Evolutionary conservation across 2,888 invertebrate genomes (phyloP), one percentile per base, ranked within the genome.

Genomic region (Leptopterna dolabrata): DNA sequence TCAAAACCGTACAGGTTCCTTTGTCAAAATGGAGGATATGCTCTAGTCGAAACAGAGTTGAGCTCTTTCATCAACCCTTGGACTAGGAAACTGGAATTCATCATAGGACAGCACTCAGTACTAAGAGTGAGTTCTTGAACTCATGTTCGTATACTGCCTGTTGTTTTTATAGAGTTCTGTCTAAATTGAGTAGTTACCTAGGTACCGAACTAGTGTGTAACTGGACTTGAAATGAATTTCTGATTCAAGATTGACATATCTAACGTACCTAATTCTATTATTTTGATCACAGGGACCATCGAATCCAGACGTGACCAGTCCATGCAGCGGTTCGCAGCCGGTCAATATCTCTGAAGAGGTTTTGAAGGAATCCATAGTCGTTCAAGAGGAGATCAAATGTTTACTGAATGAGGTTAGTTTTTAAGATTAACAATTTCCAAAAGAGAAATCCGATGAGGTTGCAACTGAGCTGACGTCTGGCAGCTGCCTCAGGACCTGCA

Each of bases 11-110:
- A 94, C 91, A 94, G 97, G 89, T 96, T 97, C 92, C 93, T 95
- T 82, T 94, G 96, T 13, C 96, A 96, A 91, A 98, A 98, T 91
- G 97, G 97, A 0, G 94, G 95, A 90, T 97, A 94, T 91, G 93
- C 96, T n/a, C 94, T 95, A 88, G 93, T 98, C 70, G 96, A 97
- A 92, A 97, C 98, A 0, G 97, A 98, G 91, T 98, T 98, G 97
- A 96, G 97, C 0, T 96, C 96, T 89, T 98, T 97, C 91, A 94
- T 97, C 76, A 98, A 98, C 93, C 98, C 98, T 0, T 98, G 98
- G 98, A 96, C 97, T 0, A 95, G 95, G 91, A 95, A 96, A 92
- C 92, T 98, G 84, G 98, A 98, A 91, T 97, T 97, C 91, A 95
- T 98, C 83, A 95, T 95, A 90, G 97, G 97, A 43, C 95, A 97